phyloP scores from a whole-genome alignment of 2,888 invertebrate species.

The Megalurothrips usitatus region DNA sequence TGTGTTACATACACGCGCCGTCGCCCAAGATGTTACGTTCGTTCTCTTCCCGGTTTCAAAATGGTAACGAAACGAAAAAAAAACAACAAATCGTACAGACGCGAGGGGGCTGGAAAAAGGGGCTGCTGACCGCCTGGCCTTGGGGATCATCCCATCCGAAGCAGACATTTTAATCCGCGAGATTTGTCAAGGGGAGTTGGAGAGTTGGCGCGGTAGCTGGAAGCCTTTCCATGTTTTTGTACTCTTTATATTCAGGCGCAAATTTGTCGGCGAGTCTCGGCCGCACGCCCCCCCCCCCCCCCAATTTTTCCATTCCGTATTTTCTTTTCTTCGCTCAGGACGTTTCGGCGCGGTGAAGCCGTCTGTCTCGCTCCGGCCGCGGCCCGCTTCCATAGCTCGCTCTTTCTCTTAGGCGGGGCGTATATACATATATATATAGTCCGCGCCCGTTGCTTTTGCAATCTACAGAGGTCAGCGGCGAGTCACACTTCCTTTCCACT shows the following conservation, averaged over 20 bases:
- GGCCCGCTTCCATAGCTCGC: too few species aligned
- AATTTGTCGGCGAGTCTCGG: not conserved
- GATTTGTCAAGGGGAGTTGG: not conserved
- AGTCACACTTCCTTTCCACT: too few species aligned
- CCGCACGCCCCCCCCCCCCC: not conserved
- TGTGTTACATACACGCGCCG: too few species aligned
- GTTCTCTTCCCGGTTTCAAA: too few species aligned
- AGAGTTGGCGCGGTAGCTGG: not conserved
- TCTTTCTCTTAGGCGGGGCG: too few species aligned
- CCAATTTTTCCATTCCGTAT: not conserved
- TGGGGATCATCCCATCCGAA: not conserved
- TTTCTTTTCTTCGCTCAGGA: not conserved
- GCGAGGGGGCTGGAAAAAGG: not conserved
- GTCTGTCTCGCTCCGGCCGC: too few species aligned
- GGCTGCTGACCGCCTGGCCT: not conserved
- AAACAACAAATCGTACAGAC: not conserved
- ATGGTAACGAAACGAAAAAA: too few species aligned
- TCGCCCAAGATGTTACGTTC: too few species aligned
- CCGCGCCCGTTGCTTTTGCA: too few species aligned
- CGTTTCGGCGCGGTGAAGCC: too few species aligned
- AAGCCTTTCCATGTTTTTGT: slow-evolving; percentile 1
- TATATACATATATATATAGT: too few species aligned
- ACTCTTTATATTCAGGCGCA: not conserved
- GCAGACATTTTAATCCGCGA: not conserved
- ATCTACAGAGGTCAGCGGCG: too few species aligned